A percentile compares a stretch with the other conserved stretches of the same genome.
Evolutionary conservation across 2,888 invertebrate species (phyloP).

Genomic region (Ptychoptera albimana): DNA sequence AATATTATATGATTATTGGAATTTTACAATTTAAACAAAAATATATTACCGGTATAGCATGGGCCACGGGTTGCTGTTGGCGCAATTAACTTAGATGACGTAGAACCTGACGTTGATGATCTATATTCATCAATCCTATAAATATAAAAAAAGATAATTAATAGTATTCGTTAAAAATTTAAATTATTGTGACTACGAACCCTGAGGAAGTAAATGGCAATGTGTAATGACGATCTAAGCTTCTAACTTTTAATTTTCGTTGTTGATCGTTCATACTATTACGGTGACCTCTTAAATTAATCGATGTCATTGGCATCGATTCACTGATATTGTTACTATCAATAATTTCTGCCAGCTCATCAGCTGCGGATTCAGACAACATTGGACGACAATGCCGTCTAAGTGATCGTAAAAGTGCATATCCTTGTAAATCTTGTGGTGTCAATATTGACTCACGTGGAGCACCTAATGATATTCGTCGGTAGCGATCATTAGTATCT

Average conservation of each 20-base stretch:
- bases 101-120: constrained; percentile 18
- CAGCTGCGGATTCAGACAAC: constrained; percentile 44
- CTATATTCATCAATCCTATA: constrained; percentile 22
- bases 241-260: constrained; percentile 25
- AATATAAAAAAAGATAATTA: not conserved
- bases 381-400: constrained; percentile 50
- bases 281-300: constrained; percentile 15
- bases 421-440: constrained; percentile 60
- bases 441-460: constrained; percentile 35
- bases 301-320: constrained; percentile 13
- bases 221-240: constrained; percentile 25
- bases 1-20: too few relatives aligned
- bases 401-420: constrained; percentile 52
- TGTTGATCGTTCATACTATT: constrained; percentile 23
- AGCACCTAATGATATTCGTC: constrained; percentile 23
- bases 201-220: constrained; percentile 3
- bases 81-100: constrained; percentile 24
- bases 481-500: constrained; percentile 13
- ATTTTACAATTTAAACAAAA: too few relatives aligned
- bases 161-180: not conserved
- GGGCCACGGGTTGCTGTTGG: constrained; percentile 26
- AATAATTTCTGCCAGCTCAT: constrained; percentile 36
- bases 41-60: constrained; percentile 23
- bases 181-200: not conserved
- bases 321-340: constrained; percentile 17